These are phyloP conservation scores for Triplophysa tibetana DNA, from an alignment of 2,113 vertebrate species.

Conservation along the genomic window DNA sequence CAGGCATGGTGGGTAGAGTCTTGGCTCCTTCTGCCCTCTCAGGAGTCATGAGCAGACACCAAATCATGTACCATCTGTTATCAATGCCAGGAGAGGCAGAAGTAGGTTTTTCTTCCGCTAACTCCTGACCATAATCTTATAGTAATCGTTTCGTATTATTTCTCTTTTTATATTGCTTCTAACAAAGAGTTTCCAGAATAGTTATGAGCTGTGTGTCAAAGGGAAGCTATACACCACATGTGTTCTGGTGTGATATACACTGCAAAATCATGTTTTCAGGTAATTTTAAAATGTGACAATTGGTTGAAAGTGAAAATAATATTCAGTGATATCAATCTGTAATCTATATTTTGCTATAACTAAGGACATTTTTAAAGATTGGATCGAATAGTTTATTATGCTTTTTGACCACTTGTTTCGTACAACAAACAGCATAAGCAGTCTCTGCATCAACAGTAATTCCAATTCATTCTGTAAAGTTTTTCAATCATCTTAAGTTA, in stretches of 20 bases:
- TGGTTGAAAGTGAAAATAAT: too few species aligned
- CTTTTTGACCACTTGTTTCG: too few species aligned
- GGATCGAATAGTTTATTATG: too few species aligned
- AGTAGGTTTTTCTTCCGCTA: neutral
- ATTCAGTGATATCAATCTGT: too few species aligned
- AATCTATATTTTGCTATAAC: too few species aligned
- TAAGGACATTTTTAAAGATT: too few species aligned
- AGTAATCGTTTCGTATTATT: too few species aligned
- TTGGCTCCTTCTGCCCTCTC: conserved; percentile 32
- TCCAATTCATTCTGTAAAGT: neutral
- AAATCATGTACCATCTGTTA: conserved; percentile 67
- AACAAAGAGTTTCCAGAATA: neutral
- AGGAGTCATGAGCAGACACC: conserved; percentile 32
- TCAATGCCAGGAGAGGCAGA: conserved; percentile 8
- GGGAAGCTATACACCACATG: neutral
- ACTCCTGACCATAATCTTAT: neutral
- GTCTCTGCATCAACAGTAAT: neutral
- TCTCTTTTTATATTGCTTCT: too few species aligned
- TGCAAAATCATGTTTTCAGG: neutral
- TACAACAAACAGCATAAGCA: too few species aligned
- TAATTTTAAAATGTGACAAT: neutral
- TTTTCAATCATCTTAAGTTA: too few species aligned
- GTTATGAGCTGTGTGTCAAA: neutral
- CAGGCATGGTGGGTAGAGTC: conserved; percentile 58
- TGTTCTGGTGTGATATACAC: neutral